Evolutionary conservation across 2,113 vertebrate genomes (phyloP).

Genomic region (Aplodontia rufa): DNA sequence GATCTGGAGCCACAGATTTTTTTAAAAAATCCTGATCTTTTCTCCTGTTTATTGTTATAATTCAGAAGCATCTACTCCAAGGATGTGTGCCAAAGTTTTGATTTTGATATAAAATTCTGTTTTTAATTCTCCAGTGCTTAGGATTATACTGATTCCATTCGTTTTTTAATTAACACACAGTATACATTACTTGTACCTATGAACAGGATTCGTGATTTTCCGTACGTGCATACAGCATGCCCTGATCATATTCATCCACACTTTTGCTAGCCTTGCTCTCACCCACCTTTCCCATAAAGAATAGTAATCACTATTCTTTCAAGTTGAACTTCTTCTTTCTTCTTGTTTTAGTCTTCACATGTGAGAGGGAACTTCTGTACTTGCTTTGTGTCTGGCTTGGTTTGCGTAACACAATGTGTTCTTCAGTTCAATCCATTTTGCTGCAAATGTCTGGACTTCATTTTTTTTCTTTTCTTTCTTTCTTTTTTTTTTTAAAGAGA

Average conservation of each 20-base stretch:
- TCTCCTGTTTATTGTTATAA: background rate
- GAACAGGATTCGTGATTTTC: background rate
- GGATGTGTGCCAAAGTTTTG: background rate
- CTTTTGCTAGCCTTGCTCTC: background rate
- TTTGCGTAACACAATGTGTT: background rate
- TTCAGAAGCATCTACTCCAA: background rate
- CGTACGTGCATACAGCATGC: background rate
- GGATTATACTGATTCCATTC: background rate
- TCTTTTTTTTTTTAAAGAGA: too few species aligned
- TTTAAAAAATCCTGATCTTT: background rate
- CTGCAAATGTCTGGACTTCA: too few species aligned
- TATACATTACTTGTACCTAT: too few species aligned
- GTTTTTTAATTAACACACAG: background rate
- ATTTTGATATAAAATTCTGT: background rate
- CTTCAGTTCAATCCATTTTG: background rate
- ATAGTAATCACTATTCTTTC: background rate
- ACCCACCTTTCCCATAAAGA: too few species aligned
- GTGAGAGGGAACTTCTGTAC: background rate
- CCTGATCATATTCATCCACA: too few species aligned
- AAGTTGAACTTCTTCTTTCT: background rate
- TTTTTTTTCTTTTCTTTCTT: too few species aligned
- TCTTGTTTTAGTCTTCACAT: background rate
- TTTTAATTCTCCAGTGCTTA: background rate
- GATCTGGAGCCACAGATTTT: background rate
- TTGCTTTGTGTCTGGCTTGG: background rate